phyloP scores from a whole-genome alignment of 2,888 invertebrate species.

The Micropterix aruncella region DNA sequence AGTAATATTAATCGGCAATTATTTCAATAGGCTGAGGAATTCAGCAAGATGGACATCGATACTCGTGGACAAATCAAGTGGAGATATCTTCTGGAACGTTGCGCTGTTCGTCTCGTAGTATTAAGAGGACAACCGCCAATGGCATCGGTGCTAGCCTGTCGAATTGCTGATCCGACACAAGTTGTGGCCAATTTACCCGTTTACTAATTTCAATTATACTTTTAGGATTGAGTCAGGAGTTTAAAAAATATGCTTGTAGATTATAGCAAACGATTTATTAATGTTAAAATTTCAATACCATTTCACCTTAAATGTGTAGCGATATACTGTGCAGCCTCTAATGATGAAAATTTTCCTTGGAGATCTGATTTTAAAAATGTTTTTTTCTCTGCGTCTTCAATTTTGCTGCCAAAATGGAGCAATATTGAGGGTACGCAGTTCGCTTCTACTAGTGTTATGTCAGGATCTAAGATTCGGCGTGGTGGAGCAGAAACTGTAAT shows the following conservation, averaged over 20 bases:
- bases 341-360: not conserved
- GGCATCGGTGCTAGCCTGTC: conserved; percentile 21
- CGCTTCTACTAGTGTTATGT: conserved; percentile 51
- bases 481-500: conserved; percentile 72
- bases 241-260: too few species aligned
- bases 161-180: conserved; percentile 18
- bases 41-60: conserved; percentile 33
- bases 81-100: conserved; percentile 48
- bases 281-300: too few species aligned
- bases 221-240: too few species aligned
- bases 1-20: too few species aligned
- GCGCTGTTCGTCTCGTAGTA: conserved; percentile 34
- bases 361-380: not conserved
- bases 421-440: conserved; percentile 68
- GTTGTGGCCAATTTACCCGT: conserved; percentile 21
- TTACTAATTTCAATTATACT: too few species aligned
- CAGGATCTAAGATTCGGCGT: conserved; percentile 47
- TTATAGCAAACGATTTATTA: too few species aligned
- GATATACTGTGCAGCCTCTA: not conserved
- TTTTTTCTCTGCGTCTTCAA: conserved; percentile 14
- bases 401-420: conserved; percentile 51
- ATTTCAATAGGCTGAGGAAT: conserved; percentile 31
- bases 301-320: not conserved
- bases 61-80: conserved; percentile 44
- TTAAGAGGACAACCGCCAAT: conserved; percentile 14